Conservation (phyloP, 2,113 vertebrate genomes). For the Crotophaga sulcirostris region DNA sequence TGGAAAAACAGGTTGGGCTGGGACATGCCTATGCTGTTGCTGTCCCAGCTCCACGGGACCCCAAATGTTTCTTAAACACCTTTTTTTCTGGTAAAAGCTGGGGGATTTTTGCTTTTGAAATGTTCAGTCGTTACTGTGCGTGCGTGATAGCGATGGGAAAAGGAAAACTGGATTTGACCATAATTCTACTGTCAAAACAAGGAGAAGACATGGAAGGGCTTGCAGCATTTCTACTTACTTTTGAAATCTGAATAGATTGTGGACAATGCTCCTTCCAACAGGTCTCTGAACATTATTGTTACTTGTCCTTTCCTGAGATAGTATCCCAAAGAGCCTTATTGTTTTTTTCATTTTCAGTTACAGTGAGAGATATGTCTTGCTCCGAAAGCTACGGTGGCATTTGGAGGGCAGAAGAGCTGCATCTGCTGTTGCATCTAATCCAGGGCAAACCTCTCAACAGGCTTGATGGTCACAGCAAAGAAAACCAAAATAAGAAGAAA, state of each 20-base stretch:
- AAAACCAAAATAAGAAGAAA: accelerated
- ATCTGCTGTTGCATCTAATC: not conserved
- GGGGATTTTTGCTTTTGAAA: not conserved
- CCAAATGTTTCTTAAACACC: not conserved
- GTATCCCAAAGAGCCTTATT: not conserved
- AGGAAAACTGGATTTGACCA: not conserved
- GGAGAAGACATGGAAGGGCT: accelerated
- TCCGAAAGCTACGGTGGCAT: not conserved
- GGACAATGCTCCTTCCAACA: not conserved
- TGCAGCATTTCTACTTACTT: not conserved
- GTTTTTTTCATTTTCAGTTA: not conserved
- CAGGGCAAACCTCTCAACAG: not conserved
- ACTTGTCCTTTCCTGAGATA: not conserved
- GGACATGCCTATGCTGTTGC: not conserved
- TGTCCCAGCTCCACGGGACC: not conserved
- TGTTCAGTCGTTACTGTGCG: accelerated
- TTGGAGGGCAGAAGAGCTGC: not conserved
- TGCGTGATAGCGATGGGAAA: not conserved
- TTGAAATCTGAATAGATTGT: not conserved
- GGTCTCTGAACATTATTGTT: not conserved
- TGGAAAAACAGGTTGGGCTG: constrained; percentile 43
- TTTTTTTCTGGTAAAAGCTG: constrained; percentile 24
- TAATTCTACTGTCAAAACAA: not conserved
- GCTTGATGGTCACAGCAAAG: not conserved
- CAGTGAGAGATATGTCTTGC: not conserved